phyloP scores from a whole-genome alignment of 2,113 vertebrate species.

The Dromaius novaehollandiae region DNA sequence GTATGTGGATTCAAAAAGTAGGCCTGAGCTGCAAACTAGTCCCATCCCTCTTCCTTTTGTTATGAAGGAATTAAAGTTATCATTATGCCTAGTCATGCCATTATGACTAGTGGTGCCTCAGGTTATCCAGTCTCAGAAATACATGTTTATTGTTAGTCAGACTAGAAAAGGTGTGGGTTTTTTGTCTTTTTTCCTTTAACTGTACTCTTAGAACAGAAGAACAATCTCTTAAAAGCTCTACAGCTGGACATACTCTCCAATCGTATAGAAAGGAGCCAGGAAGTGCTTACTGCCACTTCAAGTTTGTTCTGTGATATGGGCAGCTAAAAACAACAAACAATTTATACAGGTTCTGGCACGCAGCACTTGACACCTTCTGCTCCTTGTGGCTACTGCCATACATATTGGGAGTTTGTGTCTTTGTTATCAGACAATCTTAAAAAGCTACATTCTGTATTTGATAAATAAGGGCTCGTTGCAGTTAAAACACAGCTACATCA shows the following conservation, averaged over 20 bases:
- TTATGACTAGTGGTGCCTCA: not conserved
- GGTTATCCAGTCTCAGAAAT: not conserved
- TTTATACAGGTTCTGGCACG: not conserved
- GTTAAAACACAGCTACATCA: not conserved
- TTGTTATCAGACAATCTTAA: not conserved
- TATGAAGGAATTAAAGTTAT: not conserved
- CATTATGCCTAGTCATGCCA: not conserved
- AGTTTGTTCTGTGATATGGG: not conserved
- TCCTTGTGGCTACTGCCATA: not conserved
- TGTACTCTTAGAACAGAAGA: not conserved
- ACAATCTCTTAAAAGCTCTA: not conserved
- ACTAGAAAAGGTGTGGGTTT: not conserved
- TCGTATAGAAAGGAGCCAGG: not conserved
- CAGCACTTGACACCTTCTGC: not conserved
- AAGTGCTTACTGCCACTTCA: not conserved
- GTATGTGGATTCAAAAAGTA: not conserved
- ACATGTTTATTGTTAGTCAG: not conserved
- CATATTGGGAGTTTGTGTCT: not conserved
- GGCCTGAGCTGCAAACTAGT: not conserved
- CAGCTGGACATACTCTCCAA: not conserved
- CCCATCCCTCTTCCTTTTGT: not conserved
- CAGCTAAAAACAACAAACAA: not conserved
- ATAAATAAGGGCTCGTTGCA: not conserved
- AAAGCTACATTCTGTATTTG: not conserved
- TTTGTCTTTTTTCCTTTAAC: not conserved